Base-by-base conservation (phyloP, 2,797 vertebrate genomes). In the Sphenopsis melanotis region DNA sequence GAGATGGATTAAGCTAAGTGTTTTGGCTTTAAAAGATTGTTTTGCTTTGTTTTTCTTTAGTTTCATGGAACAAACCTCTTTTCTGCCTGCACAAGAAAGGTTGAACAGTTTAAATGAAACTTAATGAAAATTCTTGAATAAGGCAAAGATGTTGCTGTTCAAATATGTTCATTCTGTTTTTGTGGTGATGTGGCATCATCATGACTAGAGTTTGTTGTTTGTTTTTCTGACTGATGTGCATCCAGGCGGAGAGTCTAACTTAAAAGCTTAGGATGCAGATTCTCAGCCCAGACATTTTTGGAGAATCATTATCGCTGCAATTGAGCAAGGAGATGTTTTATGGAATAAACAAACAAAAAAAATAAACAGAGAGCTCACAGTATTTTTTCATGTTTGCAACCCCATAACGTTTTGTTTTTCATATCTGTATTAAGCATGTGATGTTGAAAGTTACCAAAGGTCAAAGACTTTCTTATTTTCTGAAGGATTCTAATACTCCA, bases 111-210 rank as follows among this genome's bases (percentile, higher is more conserved):
- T 91, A 92, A 92, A 94, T 24, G 72, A 94, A 96, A 93, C 53
- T 52, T 74, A 91, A 90, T 85, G 96, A 92, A 87, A 95, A 89
- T 82, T 93, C 65, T 87, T 87, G 83, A 87, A 85, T 72, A 77
- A 91, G 57, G 88, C 60, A 83, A 87, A 77, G 78, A 96, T 71
- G 32, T 27, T 80, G 34, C 50, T 78, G 60, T 53, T 95, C 71
- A 95, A 90, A 92, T 71, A 36, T 0, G 2, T 66, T 93, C 36
- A 52, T 87, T 80, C 46, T 87, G 78, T 53, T 89, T 93, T 94
- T 1, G 1, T 82, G 71, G 65, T 88, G 86, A 89, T 90, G 92
- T 87, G 86, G 66, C 85, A 94, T 90, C 87, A 64, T 88, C 79
- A 66, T 32, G 60, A 89, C 71, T 75, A 17, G n/a, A 90, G 80